These are phyloP conservation scores for Papilio polytes DNA, from an alignment of 1,140 invertebrate genomes.

Conservation along the genomic window DNA sequence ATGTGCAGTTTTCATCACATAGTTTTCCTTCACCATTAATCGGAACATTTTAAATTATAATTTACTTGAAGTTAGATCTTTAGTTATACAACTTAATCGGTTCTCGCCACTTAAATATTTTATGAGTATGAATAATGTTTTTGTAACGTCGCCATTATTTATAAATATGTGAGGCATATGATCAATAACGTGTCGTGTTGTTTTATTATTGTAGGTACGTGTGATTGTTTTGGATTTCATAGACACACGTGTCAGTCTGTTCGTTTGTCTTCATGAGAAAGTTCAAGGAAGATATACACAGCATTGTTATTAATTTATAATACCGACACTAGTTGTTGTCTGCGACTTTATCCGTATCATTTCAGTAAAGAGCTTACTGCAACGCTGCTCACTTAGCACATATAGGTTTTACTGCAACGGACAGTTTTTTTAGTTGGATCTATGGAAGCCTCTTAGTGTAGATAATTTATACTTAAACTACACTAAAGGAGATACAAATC, in stretches of 20 bases:
- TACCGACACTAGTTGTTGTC: not conserved
- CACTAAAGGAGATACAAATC: too few species aligned
- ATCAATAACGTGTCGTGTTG: not conserved
- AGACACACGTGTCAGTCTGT: not conserved
- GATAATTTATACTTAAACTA: too few species aligned
- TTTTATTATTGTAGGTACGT: slow-evolving; percentile 13
- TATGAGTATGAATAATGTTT: not conserved
- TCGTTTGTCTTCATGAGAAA: not conserved
- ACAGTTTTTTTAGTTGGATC: too few species aligned
- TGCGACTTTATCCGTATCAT: not conserved
- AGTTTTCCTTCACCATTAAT: too few species aligned
- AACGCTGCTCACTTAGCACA: too few species aligned
- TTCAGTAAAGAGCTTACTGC: not conserved
- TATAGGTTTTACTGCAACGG: too few species aligned
- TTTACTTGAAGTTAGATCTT: too few species aligned
- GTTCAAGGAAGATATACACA: not conserved
- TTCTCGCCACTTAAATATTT: not conserved
- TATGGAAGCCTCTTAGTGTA: too few species aligned
- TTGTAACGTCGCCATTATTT: slow-evolving; percentile 4
- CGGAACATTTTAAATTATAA: too few species aligned
- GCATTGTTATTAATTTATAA: not conserved
- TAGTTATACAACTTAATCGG: not conserved
- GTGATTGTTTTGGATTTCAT: not conserved
- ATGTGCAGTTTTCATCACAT: too few species aligned
- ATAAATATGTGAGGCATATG: slow-evolving; percentile 5